A percentile compares a stretch with the other conserved stretches of the same genome.
These are phyloP conservation scores for Erythrolamprus reginae DNA, from an alignment of 2,113 vertebrate species.

Conservation along the genomic window DNA sequence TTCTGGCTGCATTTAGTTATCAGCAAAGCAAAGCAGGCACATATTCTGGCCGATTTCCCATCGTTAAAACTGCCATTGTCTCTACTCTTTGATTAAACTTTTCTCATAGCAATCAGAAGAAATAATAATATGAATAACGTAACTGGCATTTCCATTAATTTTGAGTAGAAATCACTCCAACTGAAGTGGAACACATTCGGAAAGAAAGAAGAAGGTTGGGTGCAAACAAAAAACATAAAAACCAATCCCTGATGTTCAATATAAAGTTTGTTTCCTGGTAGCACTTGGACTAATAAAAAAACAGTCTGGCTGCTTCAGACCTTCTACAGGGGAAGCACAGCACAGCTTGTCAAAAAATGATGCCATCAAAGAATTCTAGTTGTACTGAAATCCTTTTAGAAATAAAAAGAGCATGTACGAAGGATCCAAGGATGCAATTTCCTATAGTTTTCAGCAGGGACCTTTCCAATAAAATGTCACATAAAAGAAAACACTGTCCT, in stretches of 20 bases:
- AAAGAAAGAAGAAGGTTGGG: neutral
- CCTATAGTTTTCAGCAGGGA: neutral
- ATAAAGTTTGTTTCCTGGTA: conserved; percentile 27
- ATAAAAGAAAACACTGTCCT: neutral
- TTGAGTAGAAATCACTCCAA: neutral
- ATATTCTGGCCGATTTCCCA: neutral
- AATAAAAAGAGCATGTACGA: neutral
- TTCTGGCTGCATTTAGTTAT: neutral
- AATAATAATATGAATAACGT: neutral
- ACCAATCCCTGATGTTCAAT: neutral
- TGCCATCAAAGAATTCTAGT: conserved; percentile 46
- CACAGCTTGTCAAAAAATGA: conserved; percentile 51
- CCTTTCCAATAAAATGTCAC: conserved; percentile 16
- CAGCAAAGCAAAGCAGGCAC: neutral
- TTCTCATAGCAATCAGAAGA: neutral
- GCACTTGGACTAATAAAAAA: conserved; percentile 36
- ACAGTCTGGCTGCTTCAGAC: conserved; percentile 41
- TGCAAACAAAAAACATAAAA: conserved; percentile 4
- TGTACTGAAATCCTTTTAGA: conserved; percentile 35
- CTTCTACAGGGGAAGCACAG: conserved; percentile 44
- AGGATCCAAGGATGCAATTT: conserved; percentile 18
- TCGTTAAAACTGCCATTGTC: neutral
- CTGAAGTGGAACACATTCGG: conserved; percentile 12
- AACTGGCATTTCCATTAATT: neutral
- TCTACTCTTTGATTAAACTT: neutral